Evolutionary conservation across 2,113 vertebrate species (phyloP).

Genomic region (Alligator sinensis): DNA sequence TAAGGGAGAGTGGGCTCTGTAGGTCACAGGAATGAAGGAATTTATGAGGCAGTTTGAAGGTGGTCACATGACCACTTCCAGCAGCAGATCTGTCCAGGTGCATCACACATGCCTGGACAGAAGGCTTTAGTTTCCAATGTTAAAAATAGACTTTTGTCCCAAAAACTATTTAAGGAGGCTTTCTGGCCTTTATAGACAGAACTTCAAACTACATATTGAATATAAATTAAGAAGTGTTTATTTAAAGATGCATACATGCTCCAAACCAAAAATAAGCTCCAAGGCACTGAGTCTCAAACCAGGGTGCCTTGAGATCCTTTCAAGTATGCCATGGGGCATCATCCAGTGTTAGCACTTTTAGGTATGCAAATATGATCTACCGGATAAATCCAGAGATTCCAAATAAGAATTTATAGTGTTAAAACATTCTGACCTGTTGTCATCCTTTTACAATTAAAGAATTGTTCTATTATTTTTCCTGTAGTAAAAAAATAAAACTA

Average conservation of each 20-base stretch:
- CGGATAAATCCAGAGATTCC: too few relatives aligned
- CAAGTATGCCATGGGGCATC: too few relatives aligned
- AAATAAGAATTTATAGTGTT: too few relatives aligned
- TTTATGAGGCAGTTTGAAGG: background rate
- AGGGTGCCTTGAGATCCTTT: too few relatives aligned
- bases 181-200: background rate
- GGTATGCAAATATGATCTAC: too few relatives aligned
- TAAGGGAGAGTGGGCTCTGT: background rate
- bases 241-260: background rate
- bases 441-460: too few relatives aligned
- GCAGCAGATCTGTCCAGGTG: background rate
- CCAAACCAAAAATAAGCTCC: too few relatives aligned
- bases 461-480: too few relatives aligned
- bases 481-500: too few relatives aligned
- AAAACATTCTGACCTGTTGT: too few relatives aligned
- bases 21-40: slow-evolving; percentile 19
- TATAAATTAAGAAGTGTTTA: background rate
- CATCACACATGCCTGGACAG: background rate
- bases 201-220: background rate
- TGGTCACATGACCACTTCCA: background rate
- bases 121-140: background rate
- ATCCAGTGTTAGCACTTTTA: too few relatives aligned
- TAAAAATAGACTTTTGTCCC: background rate
- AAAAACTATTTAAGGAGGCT: background rate
- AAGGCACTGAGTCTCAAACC: too few relatives aligned